Conservation (phyloP, 2,113 vertebrate species). For the Ophthalmolycus amberensis region DNA sequence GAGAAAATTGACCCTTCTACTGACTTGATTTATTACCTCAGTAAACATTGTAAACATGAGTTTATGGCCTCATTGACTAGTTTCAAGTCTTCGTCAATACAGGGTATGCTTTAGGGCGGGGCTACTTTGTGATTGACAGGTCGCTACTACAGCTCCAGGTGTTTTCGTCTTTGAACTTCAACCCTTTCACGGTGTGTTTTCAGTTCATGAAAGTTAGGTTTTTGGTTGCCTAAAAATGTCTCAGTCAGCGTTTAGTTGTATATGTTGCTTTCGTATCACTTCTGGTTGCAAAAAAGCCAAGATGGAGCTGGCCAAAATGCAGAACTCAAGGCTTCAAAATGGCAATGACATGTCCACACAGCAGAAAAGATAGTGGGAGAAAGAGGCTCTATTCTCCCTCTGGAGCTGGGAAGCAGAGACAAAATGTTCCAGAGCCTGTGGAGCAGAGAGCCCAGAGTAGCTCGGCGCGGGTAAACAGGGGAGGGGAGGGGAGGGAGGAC, state of each 20-base stretch:
- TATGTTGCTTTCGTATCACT: background rate
- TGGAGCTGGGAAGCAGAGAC: constrained; percentile 61
- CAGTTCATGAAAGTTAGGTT: background rate
- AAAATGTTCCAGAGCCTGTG: constrained; percentile 72
- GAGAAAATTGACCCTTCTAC: no score
- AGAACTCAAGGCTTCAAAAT: background rate
- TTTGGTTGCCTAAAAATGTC: background rate
- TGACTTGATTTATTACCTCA: no score
- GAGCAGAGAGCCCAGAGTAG: constrained; percentile 37
- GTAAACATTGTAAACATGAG: background rate
- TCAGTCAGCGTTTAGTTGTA: background rate
- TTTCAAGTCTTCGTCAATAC: background rate
- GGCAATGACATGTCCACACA: background rate
- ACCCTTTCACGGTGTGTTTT: background rate
- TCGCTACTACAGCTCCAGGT: background rate
- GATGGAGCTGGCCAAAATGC: background rate
- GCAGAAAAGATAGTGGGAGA: background rate
- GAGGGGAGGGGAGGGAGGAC: constrained; percentile 47
- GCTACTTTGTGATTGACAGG: background rate
- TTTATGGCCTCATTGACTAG: background rate
- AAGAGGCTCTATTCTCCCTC: constrained; percentile 27
- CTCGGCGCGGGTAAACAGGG: constrained; percentile 76
- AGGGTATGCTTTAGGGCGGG: background rate
- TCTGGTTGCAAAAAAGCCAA: background rate
- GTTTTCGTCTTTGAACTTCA: background rate